These are phyloP conservation scores for Eupithecia exiguata DNA, from an alignment of 2,888 invertebrate genomes.

Conservation along the genomic window DNA sequence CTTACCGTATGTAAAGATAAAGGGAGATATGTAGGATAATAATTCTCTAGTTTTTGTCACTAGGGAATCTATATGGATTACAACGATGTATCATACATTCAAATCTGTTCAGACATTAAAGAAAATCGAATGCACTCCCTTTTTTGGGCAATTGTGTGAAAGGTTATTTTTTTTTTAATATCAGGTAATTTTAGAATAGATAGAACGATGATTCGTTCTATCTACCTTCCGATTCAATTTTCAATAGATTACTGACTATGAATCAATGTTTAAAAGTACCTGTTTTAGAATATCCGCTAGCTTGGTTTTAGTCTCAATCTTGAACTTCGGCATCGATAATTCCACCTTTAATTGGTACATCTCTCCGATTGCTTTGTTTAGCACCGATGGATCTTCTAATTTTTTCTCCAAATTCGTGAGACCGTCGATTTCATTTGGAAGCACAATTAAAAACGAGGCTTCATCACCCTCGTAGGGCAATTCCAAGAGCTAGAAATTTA, in stretches of 20 bases:
- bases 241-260: not conserved
- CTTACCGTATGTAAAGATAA: not conserved
- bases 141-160: too few relatives aligned
- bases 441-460: slow-evolving; percentile 87
- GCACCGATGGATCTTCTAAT: slow-evolving; percentile 73
- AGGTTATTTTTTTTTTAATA: too few relatives aligned
- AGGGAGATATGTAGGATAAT: not conserved
- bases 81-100: not conserved
- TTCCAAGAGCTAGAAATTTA: slow-evolving; percentile 84
- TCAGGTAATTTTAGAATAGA: not conserved
- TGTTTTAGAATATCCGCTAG: slow-evolving; percentile 84
- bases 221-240: not conserved
- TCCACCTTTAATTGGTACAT: slow-evolving; percentile 81
- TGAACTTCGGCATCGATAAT: slow-evolving; percentile 90
- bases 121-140: not conserved
- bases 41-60: not conserved
- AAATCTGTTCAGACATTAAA: not conserved
- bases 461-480: slow-evolving; percentile 88
- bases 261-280: slow-evolving; percentile 55
- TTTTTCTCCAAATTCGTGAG: slow-evolving; percentile 84
- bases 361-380: slow-evolving; percentile 68
- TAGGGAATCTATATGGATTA: too few relatives aligned
- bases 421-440: slow-evolving; percentile 88
- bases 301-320: slow-evolving; percentile 87
- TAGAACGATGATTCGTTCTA: too few relatives aligned